These are phyloP conservation scores for Diplodus sargus DNA, from an alignment of 2,797 vertebrate species.

Conservation along the genomic window DNA sequence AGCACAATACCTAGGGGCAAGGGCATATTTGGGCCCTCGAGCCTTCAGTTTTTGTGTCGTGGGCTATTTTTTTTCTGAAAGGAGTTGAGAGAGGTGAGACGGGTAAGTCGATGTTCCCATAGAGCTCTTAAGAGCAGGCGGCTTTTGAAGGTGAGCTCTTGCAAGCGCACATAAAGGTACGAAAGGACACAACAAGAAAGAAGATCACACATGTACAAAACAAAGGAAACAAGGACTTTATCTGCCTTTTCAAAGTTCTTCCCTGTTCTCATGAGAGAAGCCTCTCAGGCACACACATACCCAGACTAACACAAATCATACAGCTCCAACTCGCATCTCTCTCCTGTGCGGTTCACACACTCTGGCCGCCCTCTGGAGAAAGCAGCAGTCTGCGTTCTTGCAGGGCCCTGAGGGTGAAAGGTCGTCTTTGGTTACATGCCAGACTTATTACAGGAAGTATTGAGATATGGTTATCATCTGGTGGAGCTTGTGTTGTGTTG, in stretches of 20 bases:
- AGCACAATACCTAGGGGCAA: slow-evolving; percentile 36
- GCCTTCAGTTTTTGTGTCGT: slow-evolving; percentile 44
- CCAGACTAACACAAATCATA: slow-evolving; percentile 24
- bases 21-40: slow-evolving; percentile 19
- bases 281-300: not conserved
- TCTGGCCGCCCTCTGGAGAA: slow-evolving; percentile 57
- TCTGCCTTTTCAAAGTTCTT: slow-evolving; percentile 12
- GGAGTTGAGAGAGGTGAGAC: slow-evolving; percentile 18
- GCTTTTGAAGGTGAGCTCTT: slow-evolving; percentile 58
- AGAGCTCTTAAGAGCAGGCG: slow-evolving; percentile 50
- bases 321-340: slow-evolving; percentile 18
- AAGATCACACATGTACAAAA: not conserved
- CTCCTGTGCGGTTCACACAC: slow-evolving; percentile 45
- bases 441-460: slow-evolving; percentile 75
- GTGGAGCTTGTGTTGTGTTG: slow-evolving; percentile 38
- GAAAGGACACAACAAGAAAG: not conserved
- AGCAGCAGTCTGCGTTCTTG: slow-evolving; percentile 55
- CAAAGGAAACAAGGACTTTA: not conserved
- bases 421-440: slow-evolving; percentile 73
- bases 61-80: slow-evolving; percentile 19
- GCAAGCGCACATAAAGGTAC: not conserved
- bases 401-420: slow-evolving; percentile 50
- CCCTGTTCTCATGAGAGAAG: slow-evolving; percentile 6
- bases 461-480: slow-evolving; percentile 71
- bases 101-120: slow-evolving; percentile 33